phyloP scores from a whole-genome alignment of 2,113 vertebrate genomes.

The Lutjanus erythropterus region DNA sequence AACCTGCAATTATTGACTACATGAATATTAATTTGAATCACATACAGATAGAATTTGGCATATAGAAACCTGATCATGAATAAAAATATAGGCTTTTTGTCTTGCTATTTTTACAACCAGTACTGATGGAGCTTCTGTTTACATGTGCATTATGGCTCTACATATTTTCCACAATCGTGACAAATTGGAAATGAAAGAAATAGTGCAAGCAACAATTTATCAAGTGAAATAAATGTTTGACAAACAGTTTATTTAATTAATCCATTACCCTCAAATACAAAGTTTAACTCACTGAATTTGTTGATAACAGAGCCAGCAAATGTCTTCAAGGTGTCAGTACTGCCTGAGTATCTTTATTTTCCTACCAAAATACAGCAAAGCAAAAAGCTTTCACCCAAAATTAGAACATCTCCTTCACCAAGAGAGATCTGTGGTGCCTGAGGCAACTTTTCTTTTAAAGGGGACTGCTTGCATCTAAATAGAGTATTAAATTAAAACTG shows the following conservation, averaged over 20 bases:
- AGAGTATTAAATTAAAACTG: background rate
- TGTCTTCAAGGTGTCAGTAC: conserved; percentile 14
- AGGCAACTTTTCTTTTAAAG: conserved; percentile 20
- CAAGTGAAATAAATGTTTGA: conserved; percentile 28
- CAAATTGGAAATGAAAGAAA: conserved; percentile 17
- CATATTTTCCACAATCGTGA: background rate
- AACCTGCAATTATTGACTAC: background rate
- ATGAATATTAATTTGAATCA: background rate
- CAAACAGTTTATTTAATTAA: conserved; percentile 51
- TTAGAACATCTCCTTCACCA: background rate
- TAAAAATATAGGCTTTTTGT: background rate
- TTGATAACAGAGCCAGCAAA: conserved; percentile 8
- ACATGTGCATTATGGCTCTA: background rate
- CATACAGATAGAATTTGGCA: background rate
- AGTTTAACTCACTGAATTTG: conserved; percentile 15
- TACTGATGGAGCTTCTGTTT: background rate
- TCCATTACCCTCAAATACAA: conserved; percentile 39
- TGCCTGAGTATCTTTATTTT: conserved; percentile 19
- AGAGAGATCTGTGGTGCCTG: background rate
- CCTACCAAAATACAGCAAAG: conserved; percentile 17
- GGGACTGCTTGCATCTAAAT: conserved; percentile 4
- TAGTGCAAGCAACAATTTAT: background rate
- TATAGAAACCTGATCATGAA: background rate
- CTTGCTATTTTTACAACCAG: background rate
- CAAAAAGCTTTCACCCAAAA: conserved; percentile 26